These are phyloP conservation scores for Danio kyathit DNA, from an alignment of 2,797 vertebrate genomes.

Conservation along the genomic window DNA sequence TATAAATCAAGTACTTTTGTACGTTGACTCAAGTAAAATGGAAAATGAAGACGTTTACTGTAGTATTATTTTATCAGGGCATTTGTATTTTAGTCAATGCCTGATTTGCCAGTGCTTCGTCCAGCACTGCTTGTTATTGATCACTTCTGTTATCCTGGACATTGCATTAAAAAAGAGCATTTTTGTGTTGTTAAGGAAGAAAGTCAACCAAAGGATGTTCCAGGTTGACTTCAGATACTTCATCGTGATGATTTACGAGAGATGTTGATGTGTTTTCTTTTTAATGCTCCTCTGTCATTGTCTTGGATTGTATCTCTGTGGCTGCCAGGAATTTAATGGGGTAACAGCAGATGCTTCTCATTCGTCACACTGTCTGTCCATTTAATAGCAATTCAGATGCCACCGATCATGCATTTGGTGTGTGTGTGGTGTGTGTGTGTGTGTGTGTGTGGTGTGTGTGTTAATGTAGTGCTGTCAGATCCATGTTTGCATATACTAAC, in stretches of 20 bases:
- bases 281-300: conserved; percentile 83
- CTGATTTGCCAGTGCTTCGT: too few species aligned
- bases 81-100: too few species aligned
- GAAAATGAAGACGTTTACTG: too few species aligned
- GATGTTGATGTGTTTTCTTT: conserved; percentile 71
- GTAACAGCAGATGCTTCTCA: conserved; percentile 77
- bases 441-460: not conserved
- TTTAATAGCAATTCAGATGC: conserved; percentile 42
- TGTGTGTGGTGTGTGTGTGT: not conserved
- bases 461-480: not conserved
- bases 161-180: not conserved
- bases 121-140: not conserved
- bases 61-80: too few species aligned
- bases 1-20: too few species aligned
- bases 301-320: conserved; percentile 85
- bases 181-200: not conserved
- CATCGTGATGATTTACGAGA: not conserved
- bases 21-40: too few species aligned
- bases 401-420: conserved; percentile 16
- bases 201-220: not conserved
- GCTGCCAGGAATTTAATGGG: conserved; percentile 87
- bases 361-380: conserved; percentile 50
- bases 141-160: not conserved
- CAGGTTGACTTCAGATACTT: not conserved
- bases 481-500: conserved; percentile 7